Conservation (phyloP, 2,888 invertebrate genomes). For the Pediacus dermestoides region DNA sequence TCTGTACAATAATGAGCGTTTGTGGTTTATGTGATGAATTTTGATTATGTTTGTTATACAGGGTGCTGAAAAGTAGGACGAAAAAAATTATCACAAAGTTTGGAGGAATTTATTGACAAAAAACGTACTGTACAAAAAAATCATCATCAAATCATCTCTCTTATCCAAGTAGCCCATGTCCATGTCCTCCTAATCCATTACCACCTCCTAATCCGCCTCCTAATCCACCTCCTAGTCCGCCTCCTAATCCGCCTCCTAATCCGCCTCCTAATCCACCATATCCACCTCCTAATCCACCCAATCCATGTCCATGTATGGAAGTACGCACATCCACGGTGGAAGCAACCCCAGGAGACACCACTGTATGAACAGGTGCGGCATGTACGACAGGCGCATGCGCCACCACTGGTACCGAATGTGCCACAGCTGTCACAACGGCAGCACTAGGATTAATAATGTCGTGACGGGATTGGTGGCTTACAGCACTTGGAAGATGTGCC, state of each 20-base stretch:
- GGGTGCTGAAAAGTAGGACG: no score
- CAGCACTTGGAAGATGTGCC: neutral
- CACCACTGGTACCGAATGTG: neutral
- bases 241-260: neutral
- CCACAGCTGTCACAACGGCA: no score
- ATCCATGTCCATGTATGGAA: neutral
- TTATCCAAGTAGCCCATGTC: neutral
- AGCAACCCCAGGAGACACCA: neutral
- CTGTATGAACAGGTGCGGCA: neutral
- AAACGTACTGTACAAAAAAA: no score
- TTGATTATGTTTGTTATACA: neutral
- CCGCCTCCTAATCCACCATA: neutral
- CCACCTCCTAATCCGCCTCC: neutral
- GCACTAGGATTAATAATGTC: no score
- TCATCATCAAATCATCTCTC: no score
- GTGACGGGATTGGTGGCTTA: no score
- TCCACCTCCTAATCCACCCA: neutral
- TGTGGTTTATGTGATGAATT: no score
- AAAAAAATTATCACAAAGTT: no score
- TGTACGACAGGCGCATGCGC: neutral
- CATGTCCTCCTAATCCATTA: neutral
- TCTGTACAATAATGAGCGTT: no score
- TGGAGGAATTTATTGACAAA: no score
- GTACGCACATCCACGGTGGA: neutral
- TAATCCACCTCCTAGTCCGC: neutral